phyloP scores from a whole-genome alignment of 1,140 invertebrate genomes.

The Radopholus similis region DNA sequence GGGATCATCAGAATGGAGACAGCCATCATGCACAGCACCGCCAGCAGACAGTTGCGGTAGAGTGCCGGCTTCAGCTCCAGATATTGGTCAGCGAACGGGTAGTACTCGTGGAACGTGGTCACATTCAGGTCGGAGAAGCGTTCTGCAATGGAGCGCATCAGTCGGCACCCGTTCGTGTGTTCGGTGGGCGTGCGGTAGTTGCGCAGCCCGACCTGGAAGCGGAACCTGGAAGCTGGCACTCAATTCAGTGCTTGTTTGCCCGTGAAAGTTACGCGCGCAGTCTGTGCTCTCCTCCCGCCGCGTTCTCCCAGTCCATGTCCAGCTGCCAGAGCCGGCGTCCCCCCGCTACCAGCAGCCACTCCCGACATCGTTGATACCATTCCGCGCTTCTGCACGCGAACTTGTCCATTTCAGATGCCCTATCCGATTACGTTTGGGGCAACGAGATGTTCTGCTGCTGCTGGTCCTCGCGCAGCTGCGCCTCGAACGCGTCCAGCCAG shows the following conservation, averaged over 20 bases:
- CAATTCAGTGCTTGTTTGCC: too few relatives aligned
- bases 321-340: slow-evolving; percentile 56
- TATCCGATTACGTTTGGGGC: slow-evolving; percentile 38
- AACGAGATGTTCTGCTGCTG: slow-evolving; percentile 31
- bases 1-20: slow-evolving; percentile 61
- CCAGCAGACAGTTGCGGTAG: slow-evolving; percentile 74
- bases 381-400: slow-evolving; percentile 42
- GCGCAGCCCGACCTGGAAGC: slow-evolving; percentile 55
- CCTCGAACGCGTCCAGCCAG: slow-evolving; percentile 56
- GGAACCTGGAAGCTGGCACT: slow-evolving; percentile 45
- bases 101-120: slow-evolving; percentile 60
- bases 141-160: slow-evolving; percentile 53
- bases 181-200: slow-evolving; percentile 59
- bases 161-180: slow-evolving; percentile 54
- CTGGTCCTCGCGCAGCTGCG: slow-evolving; percentile 42
- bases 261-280: too few relatives aligned
- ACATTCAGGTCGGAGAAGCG: slow-evolving; percentile 53
- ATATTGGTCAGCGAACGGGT: slow-evolving; percentile 59
- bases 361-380: slow-evolving; percentile 49
- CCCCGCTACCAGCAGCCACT: slow-evolving; percentile 58
- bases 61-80: slow-evolving; percentile 65
- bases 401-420: background rate
- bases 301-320: slow-evolving; percentile 55
- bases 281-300: slow-evolving; percentile 11
- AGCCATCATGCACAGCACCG: slow-evolving; percentile 74